Evolutionary conservation across 2,888 invertebrate genomes (phyloP).

Genomic region (Flexamia atlantica): DNA sequence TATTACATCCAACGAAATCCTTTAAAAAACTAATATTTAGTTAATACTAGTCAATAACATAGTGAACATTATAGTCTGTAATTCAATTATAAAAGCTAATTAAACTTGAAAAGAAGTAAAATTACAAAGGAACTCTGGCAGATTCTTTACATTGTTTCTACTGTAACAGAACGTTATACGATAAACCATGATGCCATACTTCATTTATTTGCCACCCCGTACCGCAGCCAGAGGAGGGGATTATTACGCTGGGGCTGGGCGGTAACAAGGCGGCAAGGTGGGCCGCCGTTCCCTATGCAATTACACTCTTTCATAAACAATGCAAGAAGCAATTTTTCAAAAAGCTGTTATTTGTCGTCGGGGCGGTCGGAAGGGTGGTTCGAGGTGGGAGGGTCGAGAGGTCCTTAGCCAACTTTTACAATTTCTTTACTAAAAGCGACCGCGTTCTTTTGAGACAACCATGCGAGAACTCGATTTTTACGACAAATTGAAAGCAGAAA

Average conservation of each 20-base stretch:
- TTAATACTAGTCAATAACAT: no score
- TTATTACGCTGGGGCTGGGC: background rate
- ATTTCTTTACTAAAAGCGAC: slow-evolving; percentile 39
- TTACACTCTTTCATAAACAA: slow-evolving; percentile 59
- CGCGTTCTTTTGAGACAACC: slow-evolving; percentile 51
- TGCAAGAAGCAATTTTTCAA: slow-evolving; percentile 64
- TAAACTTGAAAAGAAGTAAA: no score
- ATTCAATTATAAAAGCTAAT: no score
- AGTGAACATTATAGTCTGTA: no score
- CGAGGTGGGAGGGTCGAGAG: slow-evolving; percentile 11
- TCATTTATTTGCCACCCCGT: no score
- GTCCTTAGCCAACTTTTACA: slow-evolving; percentile 57
- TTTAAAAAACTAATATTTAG: no score
- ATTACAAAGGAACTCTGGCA: no score
- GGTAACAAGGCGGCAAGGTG: background rate
- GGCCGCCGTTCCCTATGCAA: slow-evolving; percentile 51
- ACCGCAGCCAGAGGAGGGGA: background rate
- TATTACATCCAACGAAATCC: no score
- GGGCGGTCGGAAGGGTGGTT: background rate
- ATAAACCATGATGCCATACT: no score
- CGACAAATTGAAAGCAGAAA: slow-evolving; percentile 56
- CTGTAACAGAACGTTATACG: no score
- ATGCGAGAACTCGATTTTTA: slow-evolving; percentile 58
- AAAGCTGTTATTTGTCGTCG: slow-evolving; percentile 61
- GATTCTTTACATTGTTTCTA: no score